Evolutionary conservation across 2,113 vertebrate genomes (phyloP).

Genomic region (Rhadina sibilatrix): DNA sequence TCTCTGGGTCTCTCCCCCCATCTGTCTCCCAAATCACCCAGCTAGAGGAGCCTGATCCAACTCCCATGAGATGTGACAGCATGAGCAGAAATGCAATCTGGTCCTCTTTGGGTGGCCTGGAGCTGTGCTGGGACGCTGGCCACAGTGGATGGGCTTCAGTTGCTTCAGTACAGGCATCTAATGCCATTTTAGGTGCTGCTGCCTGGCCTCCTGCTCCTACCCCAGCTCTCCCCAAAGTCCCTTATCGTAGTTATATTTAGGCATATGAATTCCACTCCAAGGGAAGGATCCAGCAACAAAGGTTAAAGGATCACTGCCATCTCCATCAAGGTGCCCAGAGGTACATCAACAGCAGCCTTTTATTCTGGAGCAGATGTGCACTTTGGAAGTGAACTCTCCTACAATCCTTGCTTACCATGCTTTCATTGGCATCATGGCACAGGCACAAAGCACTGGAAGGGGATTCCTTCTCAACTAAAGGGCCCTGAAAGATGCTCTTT

Average conservation of each 20-base stretch:
- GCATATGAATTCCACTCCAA: not conserved
- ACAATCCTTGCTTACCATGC: not conserved
- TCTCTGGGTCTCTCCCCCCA: not conserved
- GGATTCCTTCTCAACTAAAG: not conserved
- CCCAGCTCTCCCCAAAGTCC: not conserved
- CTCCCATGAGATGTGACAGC: fast-evolving
- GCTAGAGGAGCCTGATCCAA: not conserved
- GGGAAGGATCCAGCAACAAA: not conserved
- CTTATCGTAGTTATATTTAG: fast-evolving
- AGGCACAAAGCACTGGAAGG: not conserved
- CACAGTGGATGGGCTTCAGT: not conserved
- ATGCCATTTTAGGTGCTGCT: not conserved
- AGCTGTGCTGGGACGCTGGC: not conserved
- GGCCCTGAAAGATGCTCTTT: not conserved
- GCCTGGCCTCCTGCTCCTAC: not conserved
- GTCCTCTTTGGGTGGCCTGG: not conserved
- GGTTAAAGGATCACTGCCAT: not conserved
- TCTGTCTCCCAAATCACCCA: not conserved
- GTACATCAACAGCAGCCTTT: not conserved
- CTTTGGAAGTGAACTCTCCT: not conserved
- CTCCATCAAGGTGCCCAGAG: not conserved
- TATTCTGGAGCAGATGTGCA: not conserved
- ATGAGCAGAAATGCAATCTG: not conserved
- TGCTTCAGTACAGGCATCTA: not conserved
- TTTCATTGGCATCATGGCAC: not conserved